Evolutionary conservation across 2,888 invertebrate species (phyloP), one percentile per base, ranked within the genome.

Genomic region (Steinernema carpocapsae): DNA sequence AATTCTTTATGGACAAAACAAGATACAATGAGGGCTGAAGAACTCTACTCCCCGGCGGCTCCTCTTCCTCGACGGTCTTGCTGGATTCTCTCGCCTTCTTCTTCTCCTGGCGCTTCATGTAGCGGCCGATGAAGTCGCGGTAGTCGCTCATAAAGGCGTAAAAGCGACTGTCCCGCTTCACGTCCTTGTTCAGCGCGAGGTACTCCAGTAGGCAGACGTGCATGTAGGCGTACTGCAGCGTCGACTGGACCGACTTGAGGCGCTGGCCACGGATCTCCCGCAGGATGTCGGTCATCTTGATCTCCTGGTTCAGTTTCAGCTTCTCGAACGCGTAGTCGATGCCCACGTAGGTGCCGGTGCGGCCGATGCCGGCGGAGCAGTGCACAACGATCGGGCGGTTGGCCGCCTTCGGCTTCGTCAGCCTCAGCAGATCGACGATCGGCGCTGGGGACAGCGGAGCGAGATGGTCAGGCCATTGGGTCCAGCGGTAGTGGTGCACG

Each of bases 281-380:
- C 19, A 76, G 14, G 19, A 74, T 43, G 71, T 76, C 37, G 0
- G 45, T 12, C 74, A 74, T 76, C 26, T 37, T 51, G 19, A 71
- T 6, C 17, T 42, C 46, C 12, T 45, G 24, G 19, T 45, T 29
- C 6, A 48, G 32, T 26, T 74, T 74, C 26, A 76, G 24, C 24
- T 71, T 42, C 26, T 75, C 76, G 26, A 42, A 19, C 6, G 64
- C 76, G 51, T 46, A 76, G 46, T 76, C 76, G 7, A 76, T 45
- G 0, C 72, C 76, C 26, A 80, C 79, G 73, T 80, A 83, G 0
- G 83, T 83, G 22, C 80, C 80, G 4, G 83, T 82, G 37, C 81
- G 72, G 19, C 83, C 83, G 19, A 83, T 82, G 42, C 83, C 81
- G 17, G 83, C 83, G 51, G 81, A 80, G 74, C 83, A 83, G 48